Conservation (phyloP, 2,888 invertebrate species). For the Amitus sp. region DNA sequence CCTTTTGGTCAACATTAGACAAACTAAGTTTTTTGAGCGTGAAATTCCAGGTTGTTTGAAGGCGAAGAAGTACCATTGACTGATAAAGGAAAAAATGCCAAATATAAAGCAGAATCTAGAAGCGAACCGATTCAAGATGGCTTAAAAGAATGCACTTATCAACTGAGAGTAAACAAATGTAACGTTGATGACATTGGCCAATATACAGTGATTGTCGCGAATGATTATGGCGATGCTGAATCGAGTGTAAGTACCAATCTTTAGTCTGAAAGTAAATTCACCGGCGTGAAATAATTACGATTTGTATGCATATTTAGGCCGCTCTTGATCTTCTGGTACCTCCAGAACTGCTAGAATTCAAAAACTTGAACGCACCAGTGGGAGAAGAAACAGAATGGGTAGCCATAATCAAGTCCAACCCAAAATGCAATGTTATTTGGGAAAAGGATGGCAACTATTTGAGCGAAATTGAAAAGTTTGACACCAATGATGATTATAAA, state of each 20-base stretch:
- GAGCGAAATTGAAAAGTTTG: constrained; percentile 69
- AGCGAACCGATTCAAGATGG: constrained; percentile 78
- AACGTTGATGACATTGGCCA: constrained; percentile 77
- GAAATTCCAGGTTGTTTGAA: constrained; percentile 75
- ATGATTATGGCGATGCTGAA: constrained; percentile 82
- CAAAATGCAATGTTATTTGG: constrained; percentile 90
- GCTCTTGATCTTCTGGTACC: constrained; percentile 81
- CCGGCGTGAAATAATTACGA: no score
- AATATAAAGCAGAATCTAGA: constrained; percentile 72
- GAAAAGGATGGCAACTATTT: constrained; percentile 73
- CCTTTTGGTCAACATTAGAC: no score
- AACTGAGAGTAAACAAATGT: constrained; percentile 80
- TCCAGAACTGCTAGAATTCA: constrained; percentile 82
- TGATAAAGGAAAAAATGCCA: constrained; percentile 67
- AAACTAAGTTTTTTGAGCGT: no score
- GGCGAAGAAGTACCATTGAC: constrained; percentile 73
- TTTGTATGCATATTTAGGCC: constrained; percentile 60
- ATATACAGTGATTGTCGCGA: constrained; percentile 82
- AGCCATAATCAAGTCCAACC: constrained; percentile 87
- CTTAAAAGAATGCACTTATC: constrained; percentile 83
- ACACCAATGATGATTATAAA: constrained; percentile 71
- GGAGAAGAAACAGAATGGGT: constrained; percentile 83
- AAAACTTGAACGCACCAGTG: constrained; percentile 78
- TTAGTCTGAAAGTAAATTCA: no score
- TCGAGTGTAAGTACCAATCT: constrained; percentile 72